phyloP scores from a whole-genome alignment of 2,888 invertebrate species.

The Sussaba pulchella region DNA sequence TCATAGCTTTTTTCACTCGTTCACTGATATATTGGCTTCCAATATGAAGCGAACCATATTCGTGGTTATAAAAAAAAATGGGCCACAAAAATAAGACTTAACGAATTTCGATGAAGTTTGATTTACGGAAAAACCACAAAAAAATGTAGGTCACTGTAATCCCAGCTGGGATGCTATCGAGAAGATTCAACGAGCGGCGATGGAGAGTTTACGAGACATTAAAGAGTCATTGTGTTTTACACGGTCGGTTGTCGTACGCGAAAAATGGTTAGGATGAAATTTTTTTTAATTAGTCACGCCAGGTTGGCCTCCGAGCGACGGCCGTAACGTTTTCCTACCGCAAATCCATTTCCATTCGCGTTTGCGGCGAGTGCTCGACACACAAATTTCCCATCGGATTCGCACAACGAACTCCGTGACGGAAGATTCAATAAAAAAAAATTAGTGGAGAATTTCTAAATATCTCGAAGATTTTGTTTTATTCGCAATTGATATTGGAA shows the following conservation, averaged over 20 bases:
- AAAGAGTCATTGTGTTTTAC: conserved; percentile 29
- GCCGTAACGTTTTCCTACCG: conserved; percentile 41
- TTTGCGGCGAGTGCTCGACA: conserved; percentile 9
- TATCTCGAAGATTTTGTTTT: no score
- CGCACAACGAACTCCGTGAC: no score
- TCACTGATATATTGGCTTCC: conserved; percentile 55
- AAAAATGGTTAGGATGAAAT: no score
- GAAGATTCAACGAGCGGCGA: conserved; percentile 9
- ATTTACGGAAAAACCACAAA: background rate
- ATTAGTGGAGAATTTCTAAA: no score
- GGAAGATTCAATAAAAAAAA: no score
- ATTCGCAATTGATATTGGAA: no score
- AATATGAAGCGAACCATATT: conserved; percentile 12
- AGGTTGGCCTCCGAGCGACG: conserved; percentile 18
- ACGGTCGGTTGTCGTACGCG: background rate
- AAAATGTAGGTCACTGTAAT: background rate
- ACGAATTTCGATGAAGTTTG: background rate
- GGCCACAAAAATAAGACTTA: conserved; percentile 1
- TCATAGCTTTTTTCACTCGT: background rate
- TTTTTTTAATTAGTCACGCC: conserved; percentile 57
- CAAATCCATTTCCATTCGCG: background rate
- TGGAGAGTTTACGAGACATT: conserved; percentile 11
- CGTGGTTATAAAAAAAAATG: conserved; percentile 8
- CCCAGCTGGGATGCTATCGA: background rate
- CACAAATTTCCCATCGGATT: background rate